These are phyloP conservation scores for Drosophila merina DNA, from an alignment of 2,888 invertebrate species.

Conservation along the genomic window DNA sequence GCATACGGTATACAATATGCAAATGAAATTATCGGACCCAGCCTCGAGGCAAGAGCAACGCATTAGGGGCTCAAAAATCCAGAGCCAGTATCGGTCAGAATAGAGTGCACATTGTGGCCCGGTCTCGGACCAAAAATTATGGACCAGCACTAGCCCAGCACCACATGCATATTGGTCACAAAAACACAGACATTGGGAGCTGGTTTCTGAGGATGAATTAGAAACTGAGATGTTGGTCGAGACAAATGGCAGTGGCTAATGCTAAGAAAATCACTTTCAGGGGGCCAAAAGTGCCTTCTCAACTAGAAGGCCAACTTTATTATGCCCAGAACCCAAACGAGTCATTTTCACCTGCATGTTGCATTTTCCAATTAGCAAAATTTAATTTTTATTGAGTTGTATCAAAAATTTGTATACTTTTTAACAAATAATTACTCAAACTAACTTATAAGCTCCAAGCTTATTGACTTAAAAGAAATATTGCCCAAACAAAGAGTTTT, in stretches of 20 bases:
- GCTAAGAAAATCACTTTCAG: constrained; percentile 17
- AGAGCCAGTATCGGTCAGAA: constrained; percentile 17
- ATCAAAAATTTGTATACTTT: too few species aligned
- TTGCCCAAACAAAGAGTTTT: too few species aligned
- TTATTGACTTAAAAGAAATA: too few species aligned
- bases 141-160: constrained; percentile 18
- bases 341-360: not conserved
- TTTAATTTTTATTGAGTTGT: too few species aligned
- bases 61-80: constrained; percentile 32
- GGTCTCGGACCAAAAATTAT: constrained; percentile 21
- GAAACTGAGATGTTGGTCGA: constrained; percentile 20
- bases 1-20: constrained; percentile 53
- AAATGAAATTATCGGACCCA: constrained; percentile 61
- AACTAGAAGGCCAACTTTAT: not conserved
- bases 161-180: constrained; percentile 27
- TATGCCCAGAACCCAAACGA: not conserved
- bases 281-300: not conserved
- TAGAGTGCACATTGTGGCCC: constrained; percentile 35
- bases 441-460: too few species aligned
- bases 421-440: too few species aligned
- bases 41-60: constrained; percentile 30
- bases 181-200: not conserved
- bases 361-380: not conserved
- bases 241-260: constrained; percentile 14
- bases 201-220: constrained; percentile 9